These are phyloP conservation scores for Celastrina argiolus DNA, from an alignment of 2,888 invertebrate genomes.

Conservation along the genomic window DNA sequence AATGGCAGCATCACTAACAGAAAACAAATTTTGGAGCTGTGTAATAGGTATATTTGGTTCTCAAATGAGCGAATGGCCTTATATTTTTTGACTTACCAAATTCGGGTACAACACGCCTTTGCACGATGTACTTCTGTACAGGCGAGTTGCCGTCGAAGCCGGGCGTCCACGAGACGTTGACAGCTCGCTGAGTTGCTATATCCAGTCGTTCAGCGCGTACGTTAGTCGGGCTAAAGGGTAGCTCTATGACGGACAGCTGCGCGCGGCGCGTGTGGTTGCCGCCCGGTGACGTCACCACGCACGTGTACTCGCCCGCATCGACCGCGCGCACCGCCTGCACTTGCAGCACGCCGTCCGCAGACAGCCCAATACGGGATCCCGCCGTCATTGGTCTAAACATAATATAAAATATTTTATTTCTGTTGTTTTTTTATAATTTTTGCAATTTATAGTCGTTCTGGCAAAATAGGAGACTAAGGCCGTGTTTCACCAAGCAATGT, in stretches of 20 bases:
- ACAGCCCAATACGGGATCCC: constrained; percentile 85
- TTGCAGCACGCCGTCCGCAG: constrained; percentile 89
- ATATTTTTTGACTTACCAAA: constrained; percentile 79
- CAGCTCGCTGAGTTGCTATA: constrained; percentile 82
- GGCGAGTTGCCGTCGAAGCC: constrained; percentile 99
- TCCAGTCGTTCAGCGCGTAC: constrained; percentile 86
- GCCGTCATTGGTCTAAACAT: constrained; percentile 65
- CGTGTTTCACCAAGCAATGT: no score
- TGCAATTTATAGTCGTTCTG: no score
- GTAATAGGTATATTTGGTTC: no score
- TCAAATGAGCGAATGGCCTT: not conserved
- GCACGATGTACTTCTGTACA: constrained; percentile 93
- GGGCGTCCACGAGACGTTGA: constrained; percentile 95
- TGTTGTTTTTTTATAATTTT: no score
- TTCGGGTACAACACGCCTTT: constrained; percentile 92
- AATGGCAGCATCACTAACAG: no score
- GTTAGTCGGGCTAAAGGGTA: constrained; percentile 95
- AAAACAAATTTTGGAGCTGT: no score
- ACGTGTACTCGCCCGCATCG: constrained; percentile 96
- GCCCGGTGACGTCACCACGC: constrained; percentile 91
- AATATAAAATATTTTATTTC: no score
- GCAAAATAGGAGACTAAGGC: no score
- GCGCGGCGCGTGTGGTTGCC: constrained; percentile 96
- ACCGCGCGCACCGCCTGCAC: constrained; percentile 93
- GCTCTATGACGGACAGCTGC: constrained; percentile 88